A percentile compares a stretch with the other conserved stretches of the same genome.
Evolutionary conservation across 2,797 vertebrate species (phyloP).

Genomic region (Malurus leucopterus): DNA sequence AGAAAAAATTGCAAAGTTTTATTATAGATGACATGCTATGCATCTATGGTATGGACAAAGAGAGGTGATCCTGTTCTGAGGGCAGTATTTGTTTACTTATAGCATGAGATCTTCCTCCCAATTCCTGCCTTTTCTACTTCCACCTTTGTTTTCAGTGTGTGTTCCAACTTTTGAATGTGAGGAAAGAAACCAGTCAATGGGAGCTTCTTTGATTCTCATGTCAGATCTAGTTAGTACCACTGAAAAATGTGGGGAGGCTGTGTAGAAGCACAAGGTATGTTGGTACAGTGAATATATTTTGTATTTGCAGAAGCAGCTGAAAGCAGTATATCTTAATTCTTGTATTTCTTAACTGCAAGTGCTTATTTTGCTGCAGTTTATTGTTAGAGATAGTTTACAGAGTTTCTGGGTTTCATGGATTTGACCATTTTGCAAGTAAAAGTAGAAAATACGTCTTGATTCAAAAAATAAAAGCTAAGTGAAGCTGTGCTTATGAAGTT

Average conservation of each 20-base stretch:
- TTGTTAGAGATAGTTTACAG: not conserved
- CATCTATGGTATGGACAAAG: not conserved
- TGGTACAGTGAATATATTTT: not conserved
- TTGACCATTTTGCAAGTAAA: not conserved
- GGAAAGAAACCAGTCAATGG: not conserved
- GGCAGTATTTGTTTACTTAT: not conserved
- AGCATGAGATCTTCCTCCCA: not conserved
- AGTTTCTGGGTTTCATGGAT: not conserved
- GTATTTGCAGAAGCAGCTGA: not conserved
- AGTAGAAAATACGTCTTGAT: not conserved
- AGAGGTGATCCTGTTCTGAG: not conserved
- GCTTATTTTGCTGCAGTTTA: not conserved
- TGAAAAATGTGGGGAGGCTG: not conserved
- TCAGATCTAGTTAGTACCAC: not conserved
- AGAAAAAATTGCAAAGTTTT: not conserved
- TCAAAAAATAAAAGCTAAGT: not conserved
- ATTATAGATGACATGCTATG: not conserved
- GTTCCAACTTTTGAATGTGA: not conserved
- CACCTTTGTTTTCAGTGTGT: not conserved
- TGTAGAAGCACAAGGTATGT: not conserved
- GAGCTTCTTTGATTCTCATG: not conserved
- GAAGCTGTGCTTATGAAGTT: not conserved
- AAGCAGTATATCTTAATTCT: not conserved
- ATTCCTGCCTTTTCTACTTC: not conserved
- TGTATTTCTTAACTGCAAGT: not conserved